These are phyloP conservation scores for Tuta absoluta DNA, from an alignment of 2,888 invertebrate species.

Conservation along the genomic window DNA sequence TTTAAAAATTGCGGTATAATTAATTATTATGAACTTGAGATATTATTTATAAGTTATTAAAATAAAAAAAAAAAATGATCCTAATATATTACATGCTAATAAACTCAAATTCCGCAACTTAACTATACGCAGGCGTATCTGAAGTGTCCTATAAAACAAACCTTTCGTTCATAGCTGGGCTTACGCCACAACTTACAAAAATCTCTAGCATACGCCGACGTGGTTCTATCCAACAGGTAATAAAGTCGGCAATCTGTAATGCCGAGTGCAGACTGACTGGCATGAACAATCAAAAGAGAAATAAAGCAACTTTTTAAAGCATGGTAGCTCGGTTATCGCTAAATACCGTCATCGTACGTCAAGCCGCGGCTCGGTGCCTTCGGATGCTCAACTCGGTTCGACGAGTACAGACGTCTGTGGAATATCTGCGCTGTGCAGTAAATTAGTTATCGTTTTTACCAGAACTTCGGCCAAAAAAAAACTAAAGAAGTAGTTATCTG, in stretches of 20 bases:
- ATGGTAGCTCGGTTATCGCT: conserved; percentile 46
- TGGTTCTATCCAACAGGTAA: background rate
- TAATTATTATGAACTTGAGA: too few species aligned
- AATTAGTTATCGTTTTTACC: background rate
- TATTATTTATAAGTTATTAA: too few species aligned
- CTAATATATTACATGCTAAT: too few species aligned
- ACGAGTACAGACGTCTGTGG: conserved; percentile 37
- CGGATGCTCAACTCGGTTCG: conserved; percentile 38
- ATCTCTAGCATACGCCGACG: background rate
- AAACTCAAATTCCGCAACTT: too few species aligned
- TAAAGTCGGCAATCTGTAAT: conserved; percentile 22
- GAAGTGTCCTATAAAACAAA: too few species aligned
- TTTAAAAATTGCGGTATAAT: too few species aligned
- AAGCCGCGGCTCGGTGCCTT: conserved; percentile 54
- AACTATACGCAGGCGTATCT: too few species aligned
- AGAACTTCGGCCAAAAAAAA: too few species aligned
- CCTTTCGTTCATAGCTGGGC: too few species aligned
- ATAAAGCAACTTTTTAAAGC: conserved; percentile 32
- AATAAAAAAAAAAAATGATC: too few species aligned
- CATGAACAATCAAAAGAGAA: conserved; percentile 32
- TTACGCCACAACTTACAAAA: background rate
- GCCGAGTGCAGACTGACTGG: conserved; percentile 26
- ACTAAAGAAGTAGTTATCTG: too few species aligned
- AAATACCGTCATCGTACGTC: conserved; percentile 47
- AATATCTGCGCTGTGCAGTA: conserved; percentile 27